A percentile compares a stretch with the other conserved stretches of the same genome.
phyloP scores from a whole-genome alignment of 2,888 invertebrate genomes.

The Pseudococcus jackbeardsleyi region DNA sequence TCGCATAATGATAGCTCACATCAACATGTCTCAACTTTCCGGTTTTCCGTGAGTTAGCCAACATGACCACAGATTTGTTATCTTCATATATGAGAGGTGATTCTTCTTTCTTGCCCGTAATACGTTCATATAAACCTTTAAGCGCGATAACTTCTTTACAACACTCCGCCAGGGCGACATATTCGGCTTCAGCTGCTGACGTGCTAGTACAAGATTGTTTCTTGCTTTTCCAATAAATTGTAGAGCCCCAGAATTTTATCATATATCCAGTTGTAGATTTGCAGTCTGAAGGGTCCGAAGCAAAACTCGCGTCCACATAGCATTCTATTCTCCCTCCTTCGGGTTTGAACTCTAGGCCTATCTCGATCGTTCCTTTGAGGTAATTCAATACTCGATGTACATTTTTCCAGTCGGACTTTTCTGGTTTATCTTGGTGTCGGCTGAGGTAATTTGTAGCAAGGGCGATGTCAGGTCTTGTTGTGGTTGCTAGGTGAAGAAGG shows the following conservation, averaged over 20 bases:
- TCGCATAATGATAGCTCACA: conserved; percentile 2
- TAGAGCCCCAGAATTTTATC: background rate
- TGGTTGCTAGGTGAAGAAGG: background rate
- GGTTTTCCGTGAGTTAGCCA: background rate
- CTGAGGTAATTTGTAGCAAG: background rate
- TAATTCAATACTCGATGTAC: background rate
- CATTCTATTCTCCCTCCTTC: too few relatives aligned
- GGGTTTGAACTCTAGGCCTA: too few relatives aligned
- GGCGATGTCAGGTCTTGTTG: background rate
- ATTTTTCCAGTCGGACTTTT: background rate
- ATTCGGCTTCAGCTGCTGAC: background rate
- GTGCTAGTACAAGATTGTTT: background rate
- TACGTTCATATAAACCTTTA: background rate
- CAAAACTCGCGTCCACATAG: too few relatives aligned
- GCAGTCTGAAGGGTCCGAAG: background rate
- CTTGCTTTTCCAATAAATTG: background rate
- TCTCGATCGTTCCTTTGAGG: background rate
- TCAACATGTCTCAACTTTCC: background rate
- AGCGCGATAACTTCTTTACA: background rate
- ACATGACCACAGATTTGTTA: background rate
- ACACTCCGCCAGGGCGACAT: background rate
- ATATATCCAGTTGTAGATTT: background rate
- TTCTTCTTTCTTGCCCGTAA: background rate
- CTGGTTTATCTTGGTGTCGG: background rate
- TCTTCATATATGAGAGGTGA: background rate